Conservation (phyloP, 2,888 invertebrate genomes). For the Heliconius hortense region DNA sequence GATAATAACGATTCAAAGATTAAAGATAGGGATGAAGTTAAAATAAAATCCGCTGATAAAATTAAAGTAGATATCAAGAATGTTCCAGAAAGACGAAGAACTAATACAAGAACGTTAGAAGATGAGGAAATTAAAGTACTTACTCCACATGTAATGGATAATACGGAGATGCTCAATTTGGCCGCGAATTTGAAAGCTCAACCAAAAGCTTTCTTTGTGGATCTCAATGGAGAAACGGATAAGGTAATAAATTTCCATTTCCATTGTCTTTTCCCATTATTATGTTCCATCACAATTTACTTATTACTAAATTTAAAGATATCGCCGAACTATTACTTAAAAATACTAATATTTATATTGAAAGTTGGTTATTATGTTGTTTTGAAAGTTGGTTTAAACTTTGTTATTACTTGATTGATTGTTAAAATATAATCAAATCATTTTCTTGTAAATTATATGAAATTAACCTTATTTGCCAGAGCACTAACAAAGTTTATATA, state of each 20-base stretch:
- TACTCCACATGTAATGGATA: slow-evolving; percentile 59
- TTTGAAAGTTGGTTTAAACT: too few species aligned
- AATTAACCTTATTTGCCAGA: too few species aligned
- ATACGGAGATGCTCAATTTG: slow-evolving; percentile 65
- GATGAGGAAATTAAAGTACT: slow-evolving; percentile 71
- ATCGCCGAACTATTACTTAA: too few species aligned
- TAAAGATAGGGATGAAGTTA: not conserved
- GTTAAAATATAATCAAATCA: too few species aligned
- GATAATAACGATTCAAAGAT: not conserved
- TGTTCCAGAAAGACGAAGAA: slow-evolving; percentile 54
- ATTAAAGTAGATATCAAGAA: slow-evolving; percentile 1
- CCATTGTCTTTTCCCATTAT: too few species aligned
- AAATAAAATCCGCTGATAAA: slow-evolving; percentile 32
- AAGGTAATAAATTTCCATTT: slow-evolving; percentile 42
- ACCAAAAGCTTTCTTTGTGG: slow-evolving; percentile 71
- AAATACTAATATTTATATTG: too few species aligned
- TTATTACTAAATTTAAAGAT: too few species aligned
- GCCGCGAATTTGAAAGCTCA: slow-evolving; percentile 59
- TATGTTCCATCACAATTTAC: too few species aligned
- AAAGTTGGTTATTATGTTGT: too few species aligned
- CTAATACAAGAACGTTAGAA: slow-evolving; percentile 72
- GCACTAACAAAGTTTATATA: too few species aligned
- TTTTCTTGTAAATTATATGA: too few species aligned
- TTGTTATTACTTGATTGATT: too few species aligned
- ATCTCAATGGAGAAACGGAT: slow-evolving; percentile 55